A percentile compares a stretch with the other conserved stretches of the same genome.
Evolutionary conservation across 2,113 vertebrate species (phyloP).

Genomic region (Megaleporinus macrocephalus): DNA sequence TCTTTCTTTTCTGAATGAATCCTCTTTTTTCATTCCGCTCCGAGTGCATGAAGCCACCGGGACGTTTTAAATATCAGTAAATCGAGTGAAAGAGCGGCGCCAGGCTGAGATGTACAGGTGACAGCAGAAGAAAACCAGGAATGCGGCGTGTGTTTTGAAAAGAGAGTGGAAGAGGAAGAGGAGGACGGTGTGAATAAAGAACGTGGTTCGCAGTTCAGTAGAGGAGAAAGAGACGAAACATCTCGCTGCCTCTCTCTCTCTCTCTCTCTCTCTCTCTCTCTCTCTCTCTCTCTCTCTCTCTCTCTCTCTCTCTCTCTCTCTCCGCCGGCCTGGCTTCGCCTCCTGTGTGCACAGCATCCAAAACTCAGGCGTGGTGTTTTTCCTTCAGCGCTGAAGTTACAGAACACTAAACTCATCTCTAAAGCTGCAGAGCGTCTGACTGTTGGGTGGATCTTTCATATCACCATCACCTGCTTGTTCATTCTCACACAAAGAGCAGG

Average conservation of each 20-base stretch:
- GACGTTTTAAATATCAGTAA: slow-evolving; percentile 87
- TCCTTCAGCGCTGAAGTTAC: slow-evolving; percentile 13
- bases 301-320: slow-evolving; percentile 79
- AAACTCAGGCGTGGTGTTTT: slow-evolving; percentile 34
- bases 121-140: slow-evolving; percentile 62
- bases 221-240: slow-evolving; percentile 78
- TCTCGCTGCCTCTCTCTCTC: slow-evolving; percentile 78
- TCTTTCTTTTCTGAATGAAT: slow-evolving; percentile 71
- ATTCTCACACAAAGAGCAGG: background rate
- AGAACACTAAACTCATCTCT: slow-evolving; percentile 34
- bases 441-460: background rate
- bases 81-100: slow-evolving; percentile 84
- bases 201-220: slow-evolving; percentile 80
- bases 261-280: slow-evolving; percentile 86
- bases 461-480: background rate
- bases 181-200: slow-evolving; percentile 71
- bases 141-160: background rate
- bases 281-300: slow-evolving; percentile 74
- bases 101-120: slow-evolving; percentile 86
- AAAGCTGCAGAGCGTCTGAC: background rate
- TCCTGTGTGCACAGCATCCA: slow-evolving; percentile 43
- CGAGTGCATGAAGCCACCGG: slow-evolving; percentile 85
- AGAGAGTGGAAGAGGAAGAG: slow-evolving; percentile 46
- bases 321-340: slow-evolving; percentile 85
- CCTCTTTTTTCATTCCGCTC: slow-evolving; percentile 75